Base-by-base conservation (phyloP, 1,140 invertebrate genomes). In the Cydia strobilella region DNA sequence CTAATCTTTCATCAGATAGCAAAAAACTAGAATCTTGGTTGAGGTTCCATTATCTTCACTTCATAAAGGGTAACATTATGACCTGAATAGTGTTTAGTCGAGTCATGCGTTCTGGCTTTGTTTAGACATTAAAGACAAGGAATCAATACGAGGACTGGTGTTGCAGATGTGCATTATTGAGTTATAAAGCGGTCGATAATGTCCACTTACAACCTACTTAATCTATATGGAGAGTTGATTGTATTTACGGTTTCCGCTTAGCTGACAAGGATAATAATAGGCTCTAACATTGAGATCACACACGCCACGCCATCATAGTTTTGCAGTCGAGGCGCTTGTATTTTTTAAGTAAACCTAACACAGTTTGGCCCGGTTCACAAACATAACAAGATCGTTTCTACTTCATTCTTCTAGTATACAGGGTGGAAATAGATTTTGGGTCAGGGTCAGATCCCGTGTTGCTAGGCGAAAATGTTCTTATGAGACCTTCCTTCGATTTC, bases 111-210 rank as follows among this genome's bases (percentile, higher is more conserved):
- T 23, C 48, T 59, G 20, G 7, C 54, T 59, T 12, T 23, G 18
- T 59, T 20, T 59, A 23, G 54, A 20, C 54, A 59, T 23, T 20
- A 12, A 23, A 59, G 18, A 59, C 54, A 59, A 23, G 54, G 23
- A 59, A 59, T 59, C 54, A 59, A 59, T 59, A 59, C 18, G 18
- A 59, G 18, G 5, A 59, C 18, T 59, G 20, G 54, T 59, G 7
- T 20, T 59, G 54, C 18, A 23, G 20, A 59, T 59, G 54, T 59
- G 54, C 54, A 59, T 59, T 59, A 59, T 59, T 59, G 54, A 23
- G 20, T 59, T 20, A 23, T 59, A 59, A n/a, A 59, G 20, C 54
- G 20, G 20, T 59, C 54, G 54, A 59, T 59, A 23, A 59, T 59
- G 54, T 59, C 54, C 54, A 59, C 54, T 59, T 59, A 23, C 54